Conservation (phyloP, 2,888 invertebrate species). For the Clivina fossor region DNA sequence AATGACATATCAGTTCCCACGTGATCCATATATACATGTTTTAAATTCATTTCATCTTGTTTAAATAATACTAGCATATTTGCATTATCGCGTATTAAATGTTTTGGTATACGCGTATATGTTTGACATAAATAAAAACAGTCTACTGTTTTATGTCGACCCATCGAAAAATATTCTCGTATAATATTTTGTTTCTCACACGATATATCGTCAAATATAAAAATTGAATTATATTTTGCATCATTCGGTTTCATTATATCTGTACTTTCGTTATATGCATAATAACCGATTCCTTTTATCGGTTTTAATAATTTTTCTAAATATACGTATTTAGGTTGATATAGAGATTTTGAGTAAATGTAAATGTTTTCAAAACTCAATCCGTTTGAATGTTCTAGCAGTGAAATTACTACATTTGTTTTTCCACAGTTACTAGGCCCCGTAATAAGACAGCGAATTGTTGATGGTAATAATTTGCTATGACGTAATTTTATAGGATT, state of each 20-base stretch:
- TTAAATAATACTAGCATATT: conserved; percentile 47
- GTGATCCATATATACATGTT: conserved; percentile 44
- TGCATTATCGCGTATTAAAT: conserved; percentile 46
- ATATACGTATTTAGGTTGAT: conserved; percentile 43
- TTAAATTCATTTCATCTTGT: conserved; percentile 47
- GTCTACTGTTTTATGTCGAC: conserved; percentile 45
- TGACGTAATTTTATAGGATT: no score
- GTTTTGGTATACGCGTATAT: conserved; percentile 47
- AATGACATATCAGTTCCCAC: conserved; percentile 42
- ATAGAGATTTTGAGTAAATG: no score
- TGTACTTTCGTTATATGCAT: conserved; percentile 31
- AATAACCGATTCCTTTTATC: conserved; percentile 40
- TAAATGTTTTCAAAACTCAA: no score
- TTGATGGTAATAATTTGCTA: no score
- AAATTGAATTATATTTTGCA: conserved; percentile 44
- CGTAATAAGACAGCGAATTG: no score
- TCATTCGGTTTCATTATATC: conserved; percentile 36
- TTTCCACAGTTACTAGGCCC: no score
- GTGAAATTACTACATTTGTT: no score
- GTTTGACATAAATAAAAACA: conserved; percentile 47
- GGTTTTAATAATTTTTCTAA: conserved; percentile 36
- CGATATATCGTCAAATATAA: conserved; percentile 50
- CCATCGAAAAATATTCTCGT: conserved; percentile 45
- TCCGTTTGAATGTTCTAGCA: no score
- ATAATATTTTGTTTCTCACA: conserved; percentile 45